Percentiles rank a stretch among this genome's conserved stretches.
Evolutionary conservation across 2,113 vertebrate genomes (phyloP).

Genomic region (Sinocyclocheilus maitianheensis): DNA sequence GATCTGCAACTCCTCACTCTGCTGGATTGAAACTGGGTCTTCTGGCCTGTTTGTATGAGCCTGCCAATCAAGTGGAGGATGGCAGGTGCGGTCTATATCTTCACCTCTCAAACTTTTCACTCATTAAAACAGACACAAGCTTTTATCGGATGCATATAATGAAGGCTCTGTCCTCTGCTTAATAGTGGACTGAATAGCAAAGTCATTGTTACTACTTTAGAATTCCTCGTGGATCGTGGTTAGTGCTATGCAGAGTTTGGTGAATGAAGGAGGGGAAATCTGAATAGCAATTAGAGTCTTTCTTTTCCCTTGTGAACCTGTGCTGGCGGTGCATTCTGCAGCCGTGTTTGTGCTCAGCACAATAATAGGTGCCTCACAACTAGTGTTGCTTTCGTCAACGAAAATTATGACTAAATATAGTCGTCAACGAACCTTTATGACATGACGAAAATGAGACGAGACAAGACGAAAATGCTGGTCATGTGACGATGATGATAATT

Average conservation of each 20-base stretch:
- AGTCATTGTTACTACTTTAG: slow-evolving; percentile 44
- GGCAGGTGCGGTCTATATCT: slow-evolving; percentile 13
- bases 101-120: slow-evolving; percentile 34
- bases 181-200: slow-evolving; percentile 15
- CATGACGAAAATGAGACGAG: too few species aligned
- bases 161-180: slow-evolving; percentile 17
- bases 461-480: too few species aligned
- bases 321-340: slow-evolving; percentile 46
- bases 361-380: slow-evolving; percentile 45
- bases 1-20: slow-evolving; percentile 49
- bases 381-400: too few species aligned
- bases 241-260: slow-evolving; percentile 49
- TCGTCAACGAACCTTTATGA: too few species aligned
- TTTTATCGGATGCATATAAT: slow-evolving; percentile 27
- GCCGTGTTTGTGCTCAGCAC: slow-evolving; percentile 52
- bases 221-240: slow-evolving; percentile 29
- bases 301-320: slow-evolving; percentile 37
- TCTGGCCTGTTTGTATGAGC: slow-evolving; percentile 20
- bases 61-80: slow-evolving; percentile 42
- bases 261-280: slow-evolving; percentile 49
- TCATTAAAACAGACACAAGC: slow-evolving; percentile 34
- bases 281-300: slow-evolving; percentile 56
- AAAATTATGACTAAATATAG: too few species aligned
- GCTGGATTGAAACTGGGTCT: slow-evolving; percentile 41
- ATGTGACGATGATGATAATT: too few species aligned